Percentiles rank a stretch among this genome's conserved stretches.
These are phyloP conservation scores for Callosobruchus maculatus DNA, from an alignment of 2,888 invertebrate species.

Conservation along the genomic window DNA sequence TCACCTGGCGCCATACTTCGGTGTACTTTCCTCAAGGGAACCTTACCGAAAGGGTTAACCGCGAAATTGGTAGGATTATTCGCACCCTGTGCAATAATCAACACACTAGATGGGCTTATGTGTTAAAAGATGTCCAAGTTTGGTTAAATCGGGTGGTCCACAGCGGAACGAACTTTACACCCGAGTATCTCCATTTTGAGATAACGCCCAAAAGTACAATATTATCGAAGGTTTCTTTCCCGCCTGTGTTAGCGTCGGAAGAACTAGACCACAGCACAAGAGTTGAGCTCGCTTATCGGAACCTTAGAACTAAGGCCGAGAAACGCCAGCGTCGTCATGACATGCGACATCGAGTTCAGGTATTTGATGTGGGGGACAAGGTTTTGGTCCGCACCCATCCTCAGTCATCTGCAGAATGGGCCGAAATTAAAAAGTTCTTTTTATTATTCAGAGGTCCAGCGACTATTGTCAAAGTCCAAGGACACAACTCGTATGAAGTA, in stretches of 20 bases:
- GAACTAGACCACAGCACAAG: no score
- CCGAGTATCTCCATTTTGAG: neutral
- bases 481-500: constrained; percentile 3
- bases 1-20: constrained; percentile 12
- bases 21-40: constrained; percentile 27
- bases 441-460: constrained; percentile 10
- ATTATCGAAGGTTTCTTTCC: no score
- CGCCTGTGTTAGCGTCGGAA: no score
- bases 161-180: constrained; percentile 4
- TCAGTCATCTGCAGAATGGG: constrained; percentile 5
- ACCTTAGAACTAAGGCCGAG: no score
- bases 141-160: constrained; percentile 14
- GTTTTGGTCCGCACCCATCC: constrained; percentile 5
- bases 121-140: constrained; percentile 8
- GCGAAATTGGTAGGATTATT: constrained; percentile 22
- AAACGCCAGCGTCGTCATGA: no score
- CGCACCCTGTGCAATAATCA: constrained; percentile 16
- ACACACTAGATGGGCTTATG: constrained; percentile 20
- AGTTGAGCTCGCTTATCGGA: no score
- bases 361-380: constrained; percentile 2
- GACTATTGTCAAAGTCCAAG: neutral
- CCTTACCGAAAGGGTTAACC: constrained; percentile 25
- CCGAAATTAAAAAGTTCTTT: constrained; percentile 13
- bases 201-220: no score
- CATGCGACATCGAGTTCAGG: no score